Base-by-base conservation (phyloP, 1,140 invertebrate genomes). In the Sminthurides bifidus region DNA sequence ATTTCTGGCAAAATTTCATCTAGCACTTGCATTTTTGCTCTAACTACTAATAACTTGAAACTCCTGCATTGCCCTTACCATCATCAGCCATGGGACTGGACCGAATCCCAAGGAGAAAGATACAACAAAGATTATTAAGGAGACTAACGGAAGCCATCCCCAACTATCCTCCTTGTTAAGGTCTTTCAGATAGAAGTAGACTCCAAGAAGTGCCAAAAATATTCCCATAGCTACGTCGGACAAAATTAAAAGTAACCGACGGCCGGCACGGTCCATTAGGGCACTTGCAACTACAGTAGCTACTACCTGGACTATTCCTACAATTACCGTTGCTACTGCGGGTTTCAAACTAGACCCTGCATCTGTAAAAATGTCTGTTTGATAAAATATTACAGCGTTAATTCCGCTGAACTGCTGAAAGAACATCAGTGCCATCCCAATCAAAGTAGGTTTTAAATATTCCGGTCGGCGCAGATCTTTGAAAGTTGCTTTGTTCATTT, bases 41-140 rank as follows among this genome's bases (percentile, higher is more conserved):
- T n/a, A n/a, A n/a, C n/a, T n/a, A n/a, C n/a, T n/a, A n/a, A n/a
- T n/a, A n/a, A n/a, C n/a, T n/a, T n/a, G n/a, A n/a, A n/a, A n/a
- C n/a, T n/a, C n/a, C n/a, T n/a, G n/a, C n/a, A n/a, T n/a, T n/a
- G n/a, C n/a, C n/a, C n/a, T n/a, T n/a, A n/a, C n/a, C n/a, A 41
- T 46, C 44, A 46, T 58, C 26, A 58, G 29, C 81, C 84, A 87
- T 0, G 84, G 83, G 23, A 89, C 80, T 0, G 84, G 84, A 2
- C 84, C 85, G 58, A 80, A 81, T 24, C 85, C 85, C 19, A 87
- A 66, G 0, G 81, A 82, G 69, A 87, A 87, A n/a, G 81, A 74
- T 24, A 84, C 68, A 26, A 87, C 83, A 69, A 85, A 92, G 1
- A 83, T 49, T 29, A 82, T 81, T 4, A 92, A 66, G 43, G 79